Evolutionary conservation across 2,888 invertebrate species (phyloP).

Genomic region (Linnaemya tessellans): DNA sequence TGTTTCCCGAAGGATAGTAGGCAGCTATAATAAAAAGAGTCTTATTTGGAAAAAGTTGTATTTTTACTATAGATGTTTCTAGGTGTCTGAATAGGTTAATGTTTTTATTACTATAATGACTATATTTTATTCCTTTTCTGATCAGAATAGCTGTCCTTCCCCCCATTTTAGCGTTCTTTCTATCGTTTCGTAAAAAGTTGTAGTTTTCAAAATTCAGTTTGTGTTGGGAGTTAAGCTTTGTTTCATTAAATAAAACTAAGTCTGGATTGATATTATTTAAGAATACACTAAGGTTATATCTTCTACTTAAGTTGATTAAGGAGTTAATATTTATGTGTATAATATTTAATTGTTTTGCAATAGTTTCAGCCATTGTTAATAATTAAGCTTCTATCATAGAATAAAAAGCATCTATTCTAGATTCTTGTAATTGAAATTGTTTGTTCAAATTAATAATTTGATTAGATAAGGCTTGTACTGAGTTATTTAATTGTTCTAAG

Average conservation of each 20-base stretch:
- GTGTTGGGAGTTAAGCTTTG: neutral
- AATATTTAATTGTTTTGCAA: no score
- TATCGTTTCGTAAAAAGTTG: neutral
- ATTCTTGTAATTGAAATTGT: constrained; percentile 23
- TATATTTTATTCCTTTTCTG: constrained; percentile 24
- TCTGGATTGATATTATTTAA: neutral
- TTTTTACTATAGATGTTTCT: neutral
- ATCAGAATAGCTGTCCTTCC: neutral
- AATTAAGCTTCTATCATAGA: constrained; percentile 22
- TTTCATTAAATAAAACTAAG: constrained; percentile 14
- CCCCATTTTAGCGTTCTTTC: constrained; percentile 7
- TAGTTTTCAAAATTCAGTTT: constrained; percentile 11
- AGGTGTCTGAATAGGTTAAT: neutral
- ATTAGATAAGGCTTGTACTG: constrained; percentile 15
- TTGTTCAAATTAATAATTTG: constrained; percentile 36
- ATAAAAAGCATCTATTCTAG: constrained; percentile 17
- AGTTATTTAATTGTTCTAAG: constrained; percentile 19
- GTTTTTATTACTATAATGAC: neutral
- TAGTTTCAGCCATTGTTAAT: constrained; percentile 9
- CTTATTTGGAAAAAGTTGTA: constrained; percentile 5
- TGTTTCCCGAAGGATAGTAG: constrained; percentile 14
- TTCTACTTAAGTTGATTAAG: constrained; percentile 18
- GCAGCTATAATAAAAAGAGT: neutral
- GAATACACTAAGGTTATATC: neutral
- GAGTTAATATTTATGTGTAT: no score